Evolutionary conservation across 2,797 vertebrate genomes (phyloP).

Genomic region (Numenius phaeopus): DNA sequence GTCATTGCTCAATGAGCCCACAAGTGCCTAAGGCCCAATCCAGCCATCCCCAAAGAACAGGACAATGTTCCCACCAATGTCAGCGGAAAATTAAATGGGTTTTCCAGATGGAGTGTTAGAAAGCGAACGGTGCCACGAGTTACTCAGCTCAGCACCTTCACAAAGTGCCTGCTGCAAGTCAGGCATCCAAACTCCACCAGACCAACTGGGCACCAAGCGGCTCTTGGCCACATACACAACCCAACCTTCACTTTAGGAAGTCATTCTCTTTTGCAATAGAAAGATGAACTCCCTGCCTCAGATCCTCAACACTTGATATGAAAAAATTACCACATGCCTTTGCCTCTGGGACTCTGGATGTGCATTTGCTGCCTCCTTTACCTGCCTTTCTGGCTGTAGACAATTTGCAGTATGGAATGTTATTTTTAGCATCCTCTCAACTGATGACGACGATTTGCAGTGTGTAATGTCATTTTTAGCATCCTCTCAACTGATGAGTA

Average conservation of each 20-base stretch:
- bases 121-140: not conserved
- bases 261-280: not conserved
- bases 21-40: not conserved
- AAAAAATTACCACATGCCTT: not conserved
- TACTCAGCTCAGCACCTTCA: not conserved
- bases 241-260: not conserved
- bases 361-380: not conserved
- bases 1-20: not conserved
- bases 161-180: not conserved
- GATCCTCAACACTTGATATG: not conserved
- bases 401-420: not conserved
- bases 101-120: not conserved
- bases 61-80: not conserved
- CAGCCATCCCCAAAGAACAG: not conserved
- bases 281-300: not conserved
- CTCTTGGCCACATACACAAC: not conserved
- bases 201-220: not conserved
- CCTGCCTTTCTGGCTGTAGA: not conserved
- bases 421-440: constrained; percentile 1
- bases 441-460: not conserved
- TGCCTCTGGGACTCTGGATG: not conserved
- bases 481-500: not conserved
- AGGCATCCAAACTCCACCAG: not conserved
- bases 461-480: not conserved
- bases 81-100: not conserved